phyloP scores from a whole-genome alignment of 2,797 vertebrate species.

The Hemibagrus guttatus region DNA sequence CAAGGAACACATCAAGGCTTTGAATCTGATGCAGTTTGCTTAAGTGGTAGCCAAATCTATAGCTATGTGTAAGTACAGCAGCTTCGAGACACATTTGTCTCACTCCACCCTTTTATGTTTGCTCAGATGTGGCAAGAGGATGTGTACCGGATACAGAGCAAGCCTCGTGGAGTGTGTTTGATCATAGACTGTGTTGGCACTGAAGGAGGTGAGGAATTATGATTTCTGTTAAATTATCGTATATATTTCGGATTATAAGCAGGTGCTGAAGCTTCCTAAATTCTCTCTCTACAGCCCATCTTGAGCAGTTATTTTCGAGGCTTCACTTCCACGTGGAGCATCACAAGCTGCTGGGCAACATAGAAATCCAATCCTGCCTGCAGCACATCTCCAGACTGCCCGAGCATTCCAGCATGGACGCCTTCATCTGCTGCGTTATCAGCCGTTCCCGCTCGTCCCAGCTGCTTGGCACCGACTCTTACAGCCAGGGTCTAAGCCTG shows the following conservation, averaged over 20 bases:
- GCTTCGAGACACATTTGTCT: background rate
- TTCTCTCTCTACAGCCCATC: conserved; percentile 68
- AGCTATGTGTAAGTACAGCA: background rate
- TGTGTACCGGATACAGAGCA: conserved; percentile 77
- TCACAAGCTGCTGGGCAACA: conserved; percentile 63
- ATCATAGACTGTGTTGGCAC: conserved; percentile 92
- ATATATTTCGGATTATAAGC: background rate
- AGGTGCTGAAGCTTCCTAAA: background rate
- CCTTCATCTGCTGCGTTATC: conserved; percentile 84
- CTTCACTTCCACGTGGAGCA: conserved; percentile 75
- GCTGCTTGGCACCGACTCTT: conserved; percentile 77
- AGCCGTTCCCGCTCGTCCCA: conserved; percentile 75
- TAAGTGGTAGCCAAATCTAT: background rate
- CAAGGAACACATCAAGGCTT: no score
- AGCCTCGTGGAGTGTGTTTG: conserved; percentile 83
- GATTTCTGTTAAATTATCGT: background rate
- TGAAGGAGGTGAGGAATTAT: conserved; percentile 79
- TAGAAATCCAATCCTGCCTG: conserved; percentile 60
- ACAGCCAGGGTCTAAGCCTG: conserved; percentile 65
- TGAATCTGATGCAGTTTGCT: background rate
- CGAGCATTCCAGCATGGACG: conserved; percentile 68
- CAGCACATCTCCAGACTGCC: conserved; percentile 54
- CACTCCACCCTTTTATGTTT: background rate
- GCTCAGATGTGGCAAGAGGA: conserved; percentile 59
- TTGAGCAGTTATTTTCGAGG: conserved; percentile 75